Evolutionary conservation across 2,113 vertebrate genomes (phyloP).

Genomic region (Chrysochloris asiatica): DNA sequence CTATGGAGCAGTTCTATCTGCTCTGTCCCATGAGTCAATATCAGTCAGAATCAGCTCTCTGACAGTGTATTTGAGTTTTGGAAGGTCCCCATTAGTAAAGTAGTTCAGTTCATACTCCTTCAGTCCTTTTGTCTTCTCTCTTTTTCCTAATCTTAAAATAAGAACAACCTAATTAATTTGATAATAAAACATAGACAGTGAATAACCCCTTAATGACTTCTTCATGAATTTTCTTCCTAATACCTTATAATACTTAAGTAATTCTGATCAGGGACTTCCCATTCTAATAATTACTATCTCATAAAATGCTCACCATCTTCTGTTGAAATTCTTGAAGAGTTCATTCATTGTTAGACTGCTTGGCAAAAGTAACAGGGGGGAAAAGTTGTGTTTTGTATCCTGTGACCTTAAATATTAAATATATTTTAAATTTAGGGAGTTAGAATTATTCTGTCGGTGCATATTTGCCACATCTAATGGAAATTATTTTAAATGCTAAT

Average conservation of each 20-base stretch:
- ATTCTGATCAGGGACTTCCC: not conserved
- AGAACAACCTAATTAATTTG: not conserved
- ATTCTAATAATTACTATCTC: not conserved
- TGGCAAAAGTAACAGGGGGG: not conserved
- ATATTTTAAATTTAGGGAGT: not conserved
- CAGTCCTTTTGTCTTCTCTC: not conserved
- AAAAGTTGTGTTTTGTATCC: not conserved
- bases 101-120: not conserved
- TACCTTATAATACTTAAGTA: constrained; percentile 1
- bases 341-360: not conserved
- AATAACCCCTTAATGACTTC: not conserved
- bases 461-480: not conserved
- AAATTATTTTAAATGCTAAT: not conserved
- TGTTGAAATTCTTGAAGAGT: not conserved
- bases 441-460: not conserved
- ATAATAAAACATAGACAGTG: not conserved
- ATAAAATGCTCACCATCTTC: not conserved
- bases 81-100: not conserved
- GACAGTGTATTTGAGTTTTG: too few relatives aligned
- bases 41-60: too few relatives aligned
- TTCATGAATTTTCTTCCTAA: not conserved
- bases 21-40: too few relatives aligned
- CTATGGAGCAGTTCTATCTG: too few relatives aligned
- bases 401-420: not conserved
- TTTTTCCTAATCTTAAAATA: not conserved